Evolutionary conservation across 1,140 invertebrate genomes (phyloP).

Genomic region (Meloidogyne floridensis): DNA sequence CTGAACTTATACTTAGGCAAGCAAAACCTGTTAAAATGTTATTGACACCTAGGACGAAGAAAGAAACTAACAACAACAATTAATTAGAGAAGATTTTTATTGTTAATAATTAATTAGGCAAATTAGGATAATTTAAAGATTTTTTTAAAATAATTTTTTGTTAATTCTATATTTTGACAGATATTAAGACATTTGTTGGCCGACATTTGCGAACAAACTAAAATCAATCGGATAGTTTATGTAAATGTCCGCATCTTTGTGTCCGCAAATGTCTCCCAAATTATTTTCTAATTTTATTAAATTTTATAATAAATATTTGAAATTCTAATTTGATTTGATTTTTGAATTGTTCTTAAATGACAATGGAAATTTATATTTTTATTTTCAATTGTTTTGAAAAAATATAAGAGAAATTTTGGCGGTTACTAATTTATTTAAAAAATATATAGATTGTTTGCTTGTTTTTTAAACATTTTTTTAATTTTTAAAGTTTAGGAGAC

Average conservation of each 20-base stretch:
- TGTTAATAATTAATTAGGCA: too few species aligned
- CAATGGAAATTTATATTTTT: neutral
- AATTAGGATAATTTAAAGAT: neutral
- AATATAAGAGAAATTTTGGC: neutral
- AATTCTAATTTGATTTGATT: neutral
- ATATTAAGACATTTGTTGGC: neutral
- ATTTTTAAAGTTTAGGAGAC: too few species aligned
- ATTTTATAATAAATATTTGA: too few species aligned
- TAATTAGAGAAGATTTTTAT: neutral
- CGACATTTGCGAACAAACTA: neutral
- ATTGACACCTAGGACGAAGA: constrained; percentile 65
- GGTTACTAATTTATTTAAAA: constrained; percentile 6
- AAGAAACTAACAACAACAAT: neutral
- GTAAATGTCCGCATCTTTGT: too few species aligned
- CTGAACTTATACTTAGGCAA: constrained; percentile 67
- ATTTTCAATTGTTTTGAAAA: neutral
- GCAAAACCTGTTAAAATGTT: constrained; percentile 65
- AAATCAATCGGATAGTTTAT: too few species aligned
- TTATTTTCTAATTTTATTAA: too few species aligned
- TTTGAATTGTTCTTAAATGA: neutral
- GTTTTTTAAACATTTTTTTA: neutral
- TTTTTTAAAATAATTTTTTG: neutral
- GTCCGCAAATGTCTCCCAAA: neutral
- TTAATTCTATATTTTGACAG: neutral
- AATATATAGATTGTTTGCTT: neutral